phyloP scores from a whole-genome alignment of 1,140 invertebrate species.

The Pemphigus obesinymphae region DNA sequence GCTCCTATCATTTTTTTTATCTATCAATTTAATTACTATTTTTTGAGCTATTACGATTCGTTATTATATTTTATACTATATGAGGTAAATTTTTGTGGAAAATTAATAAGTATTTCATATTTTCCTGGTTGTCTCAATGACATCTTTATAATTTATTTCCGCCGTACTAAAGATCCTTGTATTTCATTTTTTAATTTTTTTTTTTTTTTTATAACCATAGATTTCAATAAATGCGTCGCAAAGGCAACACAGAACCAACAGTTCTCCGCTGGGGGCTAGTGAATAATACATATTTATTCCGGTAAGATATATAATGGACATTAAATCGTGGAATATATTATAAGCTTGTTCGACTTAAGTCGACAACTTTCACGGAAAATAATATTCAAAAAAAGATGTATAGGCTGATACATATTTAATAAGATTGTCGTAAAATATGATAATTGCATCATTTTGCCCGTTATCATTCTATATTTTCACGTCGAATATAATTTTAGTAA shows the following conservation, averaged over 20 bases:
- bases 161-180: not conserved
- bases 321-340: slow-evolving; percentile 16
- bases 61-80: too few species aligned
- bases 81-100: not conserved
- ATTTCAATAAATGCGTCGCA: not conserved
- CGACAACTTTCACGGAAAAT: not conserved
- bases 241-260: not conserved
- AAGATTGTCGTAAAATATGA: not conserved
- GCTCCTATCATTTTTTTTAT: too few species aligned
- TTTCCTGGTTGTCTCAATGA: not conserved
- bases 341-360: not conserved
- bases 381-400: too few species aligned
- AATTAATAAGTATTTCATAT: not conserved
- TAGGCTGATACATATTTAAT: too few species aligned
- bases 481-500: too few species aligned
- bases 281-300: slow-evolving; percentile 18
- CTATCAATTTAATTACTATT: too few species aligned
- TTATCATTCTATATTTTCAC: too few species aligned
- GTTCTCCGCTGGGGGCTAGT: not conserved
- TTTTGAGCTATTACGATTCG: too few species aligned
- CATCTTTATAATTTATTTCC: not conserved
- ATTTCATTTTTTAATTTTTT: not conserved
- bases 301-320: slow-evolving; percentile 12
- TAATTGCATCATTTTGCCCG: too few species aligned
- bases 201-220: not conserved